Conservation (phyloP, 2,113 vertebrate genomes). For the Coptodon rendalli region DNA sequence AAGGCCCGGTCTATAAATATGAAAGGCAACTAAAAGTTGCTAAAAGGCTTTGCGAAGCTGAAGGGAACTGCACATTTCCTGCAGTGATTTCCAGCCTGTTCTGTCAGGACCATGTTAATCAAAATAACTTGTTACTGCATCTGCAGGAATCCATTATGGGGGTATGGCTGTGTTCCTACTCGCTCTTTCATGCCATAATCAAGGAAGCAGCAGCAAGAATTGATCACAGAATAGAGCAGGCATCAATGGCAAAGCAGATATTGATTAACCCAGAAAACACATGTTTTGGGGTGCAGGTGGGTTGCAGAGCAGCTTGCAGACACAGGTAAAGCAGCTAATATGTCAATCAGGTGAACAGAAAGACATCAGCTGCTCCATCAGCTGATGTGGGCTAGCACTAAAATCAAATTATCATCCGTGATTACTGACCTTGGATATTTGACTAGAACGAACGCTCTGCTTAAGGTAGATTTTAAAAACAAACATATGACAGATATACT, state of each 20-base stretch:
- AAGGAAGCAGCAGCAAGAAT: not conserved
- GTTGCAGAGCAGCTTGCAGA: not conserved
- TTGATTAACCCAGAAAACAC: not conserved
- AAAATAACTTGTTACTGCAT: not conserved
- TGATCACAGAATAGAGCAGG: not conserved
- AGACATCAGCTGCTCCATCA: not conserved
- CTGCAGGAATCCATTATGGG: not conserved
- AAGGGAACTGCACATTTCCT: not conserved
- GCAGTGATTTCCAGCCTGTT: not conserved
- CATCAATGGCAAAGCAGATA: not conserved
- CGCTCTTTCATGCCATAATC: no score
- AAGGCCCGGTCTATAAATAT: not conserved
- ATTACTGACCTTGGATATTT: not conserved
- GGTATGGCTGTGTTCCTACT: not conserved
- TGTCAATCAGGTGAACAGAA: not conserved
- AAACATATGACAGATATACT: no score
- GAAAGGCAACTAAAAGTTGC: not conserved
- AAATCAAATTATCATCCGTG: not conserved
- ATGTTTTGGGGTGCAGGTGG: not conserved
- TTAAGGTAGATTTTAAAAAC: not conserved
- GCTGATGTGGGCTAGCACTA: not conserved
- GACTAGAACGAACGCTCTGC: accelerated
- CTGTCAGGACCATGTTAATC: not conserved
- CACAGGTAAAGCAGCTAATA: not conserved
- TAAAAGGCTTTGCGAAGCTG: not conserved